Evolutionary conservation across 2,888 invertebrate species (phyloP).

Genomic region (Megalurothrips usitatus): DNA sequence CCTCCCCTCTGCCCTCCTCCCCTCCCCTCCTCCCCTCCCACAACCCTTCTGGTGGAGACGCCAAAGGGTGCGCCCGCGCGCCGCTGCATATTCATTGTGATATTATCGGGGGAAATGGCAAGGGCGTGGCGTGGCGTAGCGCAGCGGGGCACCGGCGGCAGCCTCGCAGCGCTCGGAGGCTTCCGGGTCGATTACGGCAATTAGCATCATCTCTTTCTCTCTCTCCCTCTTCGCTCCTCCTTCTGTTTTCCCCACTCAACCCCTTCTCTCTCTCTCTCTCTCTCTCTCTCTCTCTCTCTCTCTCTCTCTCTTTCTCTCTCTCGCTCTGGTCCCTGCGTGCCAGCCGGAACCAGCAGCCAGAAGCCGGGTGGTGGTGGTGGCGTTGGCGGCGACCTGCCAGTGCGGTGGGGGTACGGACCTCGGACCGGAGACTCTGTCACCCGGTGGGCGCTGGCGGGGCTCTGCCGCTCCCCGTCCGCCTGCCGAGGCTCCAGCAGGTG

Average conservation of each 20-base stretch:
- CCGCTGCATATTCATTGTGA: conserved; percentile 21
- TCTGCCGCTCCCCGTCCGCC: too few relatives aligned
- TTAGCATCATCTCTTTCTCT: conserved; percentile 3
- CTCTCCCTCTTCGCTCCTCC: background rate
- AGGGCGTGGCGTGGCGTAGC: background rate
- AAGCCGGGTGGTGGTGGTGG: too few relatives aligned
- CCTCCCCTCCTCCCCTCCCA: background rate
- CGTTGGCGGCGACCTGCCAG: too few relatives aligned
- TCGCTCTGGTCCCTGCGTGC: too few relatives aligned
- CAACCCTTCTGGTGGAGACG: background rate
- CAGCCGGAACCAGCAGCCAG: background rate
- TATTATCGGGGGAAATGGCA: conserved; percentile 22
- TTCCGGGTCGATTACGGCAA: conserved; percentile 4
- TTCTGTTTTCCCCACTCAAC: background rate
- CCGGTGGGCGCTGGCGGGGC: too few relatives aligned
- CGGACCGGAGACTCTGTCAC: too few relatives aligned
- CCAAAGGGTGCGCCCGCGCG: conserved; percentile 2
- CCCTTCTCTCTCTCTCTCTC: background rate
- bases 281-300: background rate
- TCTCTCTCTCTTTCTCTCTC: background rate
- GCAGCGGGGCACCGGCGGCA: background rate
- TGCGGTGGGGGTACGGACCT: too few relatives aligned
- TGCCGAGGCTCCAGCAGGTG: too few relatives aligned
- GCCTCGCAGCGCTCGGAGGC: background rate
- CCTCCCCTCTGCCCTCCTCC: background rate